A percentile compares a stretch with the other conserved stretches of the same genome.
phyloP scores from a whole-genome alignment of 2,113 vertebrate genomes.

The Mirza zaza region DNA sequence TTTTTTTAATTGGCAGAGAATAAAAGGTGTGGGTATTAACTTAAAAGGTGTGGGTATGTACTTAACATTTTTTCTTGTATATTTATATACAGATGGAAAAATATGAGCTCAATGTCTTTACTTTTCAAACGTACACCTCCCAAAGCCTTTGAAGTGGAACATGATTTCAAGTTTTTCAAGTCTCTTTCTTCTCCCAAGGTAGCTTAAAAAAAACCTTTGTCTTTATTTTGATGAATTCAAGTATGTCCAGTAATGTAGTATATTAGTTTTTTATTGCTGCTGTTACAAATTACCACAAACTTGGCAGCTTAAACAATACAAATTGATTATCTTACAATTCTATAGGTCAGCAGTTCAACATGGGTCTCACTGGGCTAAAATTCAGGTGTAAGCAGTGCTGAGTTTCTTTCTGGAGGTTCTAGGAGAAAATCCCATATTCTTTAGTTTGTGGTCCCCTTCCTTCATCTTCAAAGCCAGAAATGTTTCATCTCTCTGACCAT shows the following conservation, averaged over 20 bases:
- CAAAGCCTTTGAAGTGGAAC: conserved; percentile 49
- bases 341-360: neutral
- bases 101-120: conserved; percentile 71
- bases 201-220: conserved; percentile 36
- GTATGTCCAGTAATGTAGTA: neutral
- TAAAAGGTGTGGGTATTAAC: neutral
- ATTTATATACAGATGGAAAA: conserved; percentile 75
- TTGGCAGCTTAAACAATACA: neutral
- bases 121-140: conserved; percentile 59
- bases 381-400: neutral
- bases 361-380: neutral
- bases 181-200: conserved; percentile 84
- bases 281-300: neutral
- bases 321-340: neutral
- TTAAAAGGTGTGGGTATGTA: no score
- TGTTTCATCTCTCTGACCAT: neutral
- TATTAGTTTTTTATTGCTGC: neutral
- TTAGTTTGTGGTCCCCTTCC: neutral
- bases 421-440: neutral
- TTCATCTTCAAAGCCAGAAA: neutral
- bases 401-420: neutral
- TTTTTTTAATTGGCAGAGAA: neutral
- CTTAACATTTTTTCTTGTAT: conserved; percentile 12
- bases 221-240: conserved; percentile 11
- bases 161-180: conserved; percentile 83